Conservation (phyloP, 2,797 vertebrate species). For the Hydrocynus forskahlii region DNA sequence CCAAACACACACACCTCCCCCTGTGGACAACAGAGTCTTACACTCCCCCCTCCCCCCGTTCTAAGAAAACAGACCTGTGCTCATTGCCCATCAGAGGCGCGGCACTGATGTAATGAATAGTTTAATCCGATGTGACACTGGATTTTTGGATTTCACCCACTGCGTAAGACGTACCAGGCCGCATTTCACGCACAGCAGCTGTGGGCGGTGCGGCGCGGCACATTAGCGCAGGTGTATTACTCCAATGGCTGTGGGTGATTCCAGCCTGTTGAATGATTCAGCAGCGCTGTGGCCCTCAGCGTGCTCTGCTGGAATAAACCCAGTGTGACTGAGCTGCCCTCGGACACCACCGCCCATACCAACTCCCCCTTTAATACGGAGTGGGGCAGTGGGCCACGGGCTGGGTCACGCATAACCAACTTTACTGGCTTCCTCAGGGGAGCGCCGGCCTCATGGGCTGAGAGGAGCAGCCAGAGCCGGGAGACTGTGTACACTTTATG, state of each 20-base stretch:
- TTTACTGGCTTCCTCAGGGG: neutral
- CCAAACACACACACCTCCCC: too few species aligned
- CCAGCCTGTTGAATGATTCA: conserved; percentile 55
- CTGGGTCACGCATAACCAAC: conserved; percentile 52
- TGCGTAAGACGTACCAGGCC: conserved; percentile 12
- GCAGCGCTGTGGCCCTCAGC: conserved; percentile 44
- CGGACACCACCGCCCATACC: conserved; percentile 46
- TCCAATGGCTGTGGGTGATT: conserved; percentile 38
- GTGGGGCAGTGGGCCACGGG: conserved; percentile 32
- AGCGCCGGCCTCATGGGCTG: neutral
- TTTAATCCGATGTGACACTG: conserved; percentile 5
- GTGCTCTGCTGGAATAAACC: conserved; percentile 35
- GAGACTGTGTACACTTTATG: too few species aligned
- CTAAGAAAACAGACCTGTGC: neutral
- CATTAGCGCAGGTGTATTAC: conserved; percentile 48
- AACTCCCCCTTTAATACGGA: conserved; percentile 51
- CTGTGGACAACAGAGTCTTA: too few species aligned
- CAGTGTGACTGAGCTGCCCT: conserved; percentile 47
- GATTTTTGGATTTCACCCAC: neutral
- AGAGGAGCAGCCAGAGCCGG: neutral
- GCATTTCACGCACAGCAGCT: conserved; percentile 1
- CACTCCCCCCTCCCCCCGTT: neutral
- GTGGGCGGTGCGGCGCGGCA: conserved; percentile 26
- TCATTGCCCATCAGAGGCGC: neutral
- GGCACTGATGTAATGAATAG: neutral